A percentile compares a stretch with the other conserved stretches of the same genome.
These are phyloP conservation scores for Apis dorsata DNA, from an alignment of 1,140 invertebrate species.

Conservation along the genomic window DNA sequence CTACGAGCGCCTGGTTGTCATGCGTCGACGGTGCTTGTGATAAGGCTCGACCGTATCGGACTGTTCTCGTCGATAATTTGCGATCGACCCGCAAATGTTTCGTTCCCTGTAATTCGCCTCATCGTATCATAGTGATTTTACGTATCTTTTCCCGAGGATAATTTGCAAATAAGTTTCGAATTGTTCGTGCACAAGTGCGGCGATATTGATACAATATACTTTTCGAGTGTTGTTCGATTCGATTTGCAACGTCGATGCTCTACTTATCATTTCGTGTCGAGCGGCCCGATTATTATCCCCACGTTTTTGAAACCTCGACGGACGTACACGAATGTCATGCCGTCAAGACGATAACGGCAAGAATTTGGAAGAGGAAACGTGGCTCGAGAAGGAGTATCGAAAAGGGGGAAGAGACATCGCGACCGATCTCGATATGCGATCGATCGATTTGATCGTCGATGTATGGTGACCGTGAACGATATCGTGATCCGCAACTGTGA, in stretches of 20 bases:
- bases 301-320: background rate
- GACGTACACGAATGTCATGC: background rate
- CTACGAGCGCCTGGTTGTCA: slow-evolving; percentile 43
- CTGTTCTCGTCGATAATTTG: slow-evolving; percentile 6
- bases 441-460: background rate
- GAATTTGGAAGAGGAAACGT: background rate
- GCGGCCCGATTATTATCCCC: background rate
- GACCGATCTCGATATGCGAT: too few relatives aligned
- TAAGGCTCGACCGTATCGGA: slow-evolving; percentile 38
- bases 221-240: background rate
- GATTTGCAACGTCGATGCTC: background rate
- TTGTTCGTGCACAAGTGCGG: background rate
- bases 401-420: background rate
- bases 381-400: background rate
- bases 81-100: background rate
- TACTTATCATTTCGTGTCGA: background rate
- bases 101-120: background rate
- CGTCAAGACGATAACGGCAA: background rate
- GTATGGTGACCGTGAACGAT: background rate
- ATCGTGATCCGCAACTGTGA: background rate
- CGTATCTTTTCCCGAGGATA: background rate
- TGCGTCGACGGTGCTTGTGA: slow-evolving; percentile 42
- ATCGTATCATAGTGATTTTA: background rate
- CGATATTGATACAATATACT: background rate
- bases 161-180: background rate